Conservation (phyloP, 2,888 invertebrate genomes). For the Carpatolechia fugitivella region DNA sequence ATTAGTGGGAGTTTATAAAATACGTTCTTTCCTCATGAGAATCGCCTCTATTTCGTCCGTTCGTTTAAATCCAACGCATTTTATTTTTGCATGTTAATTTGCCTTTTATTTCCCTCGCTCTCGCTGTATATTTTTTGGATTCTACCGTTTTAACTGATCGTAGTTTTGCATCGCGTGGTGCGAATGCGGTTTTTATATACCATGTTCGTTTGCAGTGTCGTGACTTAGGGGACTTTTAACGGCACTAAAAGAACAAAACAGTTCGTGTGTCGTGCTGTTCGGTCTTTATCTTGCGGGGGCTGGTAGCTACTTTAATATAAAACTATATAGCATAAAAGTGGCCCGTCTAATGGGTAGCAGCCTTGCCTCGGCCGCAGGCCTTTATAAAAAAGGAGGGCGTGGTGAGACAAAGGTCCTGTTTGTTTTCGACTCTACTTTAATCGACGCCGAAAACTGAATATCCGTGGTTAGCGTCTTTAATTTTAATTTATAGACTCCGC, state of each 20-base stretch:
- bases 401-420: constrained; percentile 55
- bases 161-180: constrained; percentile 55
- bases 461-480: constrained; percentile 62
- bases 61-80: constrained; percentile 38
- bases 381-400: constrained; percentile 46
- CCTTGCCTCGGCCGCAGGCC: constrained; percentile 46
- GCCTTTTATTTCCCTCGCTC: constrained; percentile 48
- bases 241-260: constrained; percentile 41
- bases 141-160: constrained; percentile 62
- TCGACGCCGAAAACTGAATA: constrained; percentile 61
- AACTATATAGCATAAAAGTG: constrained; percentile 36
- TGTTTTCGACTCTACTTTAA: constrained; percentile 70
- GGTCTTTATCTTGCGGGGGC: constrained; percentile 45
- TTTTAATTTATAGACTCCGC: constrained; percentile 72
- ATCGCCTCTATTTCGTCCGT: constrained; percentile 39
- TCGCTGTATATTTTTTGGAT: constrained; percentile 50
- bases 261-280: constrained; percentile 38
- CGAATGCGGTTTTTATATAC: constrained; percentile 48
- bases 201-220: constrained; percentile 42
- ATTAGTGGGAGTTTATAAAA: constrained; percentile 40
- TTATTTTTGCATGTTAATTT: constrained; percentile 40
- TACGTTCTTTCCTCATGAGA: constrained; percentile 36
- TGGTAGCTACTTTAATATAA: constrained; percentile 43
- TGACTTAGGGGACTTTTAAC: constrained; percentile 47
- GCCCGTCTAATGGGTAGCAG: constrained; percentile 47